Percentiles rank a stretch among this genome's conserved stretches.
Evolutionary conservation across 2,113 vertebrate species (phyloP).

Genomic region (Tachysurus vachellii): DNA sequence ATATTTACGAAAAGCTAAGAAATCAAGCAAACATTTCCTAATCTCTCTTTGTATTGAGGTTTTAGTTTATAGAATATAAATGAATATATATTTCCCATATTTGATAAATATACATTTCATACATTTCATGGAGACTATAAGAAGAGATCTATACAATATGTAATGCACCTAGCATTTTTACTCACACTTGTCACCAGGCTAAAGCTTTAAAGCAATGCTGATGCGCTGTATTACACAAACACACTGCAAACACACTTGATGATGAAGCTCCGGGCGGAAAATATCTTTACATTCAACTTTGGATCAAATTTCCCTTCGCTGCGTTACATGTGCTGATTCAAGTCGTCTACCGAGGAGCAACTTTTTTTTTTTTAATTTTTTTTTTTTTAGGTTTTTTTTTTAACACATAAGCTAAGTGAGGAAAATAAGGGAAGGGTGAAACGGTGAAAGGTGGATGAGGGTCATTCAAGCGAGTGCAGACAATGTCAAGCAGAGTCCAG

Average conservation of each 20-base stretch:
- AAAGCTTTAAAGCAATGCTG: slow-evolving; percentile 36
- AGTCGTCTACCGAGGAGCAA: slow-evolving; percentile 13
- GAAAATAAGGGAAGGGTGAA: background rate
- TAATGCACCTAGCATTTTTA: slow-evolving; percentile 37
- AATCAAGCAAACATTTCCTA: background rate
- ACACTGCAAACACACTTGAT: slow-evolving; percentile 36
- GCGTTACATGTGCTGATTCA: slow-evolving; percentile 30
- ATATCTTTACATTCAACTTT: background rate
- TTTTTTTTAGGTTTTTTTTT: background rate
- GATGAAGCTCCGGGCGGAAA: background rate
- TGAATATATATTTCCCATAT: slow-evolving; percentile 35
- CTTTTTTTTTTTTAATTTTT: background rate
- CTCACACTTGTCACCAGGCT: slow-evolving; percentile 35
- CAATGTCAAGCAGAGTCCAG: slow-evolving; percentile 38
- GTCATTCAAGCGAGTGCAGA: slow-evolving; percentile 16
- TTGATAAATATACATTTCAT: slow-evolving; percentile 46
- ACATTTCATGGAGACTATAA: slow-evolving; percentile 20
- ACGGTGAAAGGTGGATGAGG: background rate
- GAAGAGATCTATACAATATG: slow-evolving; percentile 47
- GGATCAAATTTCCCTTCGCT: background rate
- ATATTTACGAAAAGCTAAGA: slow-evolving; percentile 23
- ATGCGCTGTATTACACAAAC: slow-evolving; percentile 38
- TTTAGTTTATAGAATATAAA: slow-evolving; percentile 46
- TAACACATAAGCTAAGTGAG: slow-evolving; percentile 19
- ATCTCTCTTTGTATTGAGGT: slow-evolving; percentile 25